These are phyloP conservation scores for Bemisia tabaci DNA, from an alignment of 1,140 invertebrate genomes.

Conservation along the genomic window DNA sequence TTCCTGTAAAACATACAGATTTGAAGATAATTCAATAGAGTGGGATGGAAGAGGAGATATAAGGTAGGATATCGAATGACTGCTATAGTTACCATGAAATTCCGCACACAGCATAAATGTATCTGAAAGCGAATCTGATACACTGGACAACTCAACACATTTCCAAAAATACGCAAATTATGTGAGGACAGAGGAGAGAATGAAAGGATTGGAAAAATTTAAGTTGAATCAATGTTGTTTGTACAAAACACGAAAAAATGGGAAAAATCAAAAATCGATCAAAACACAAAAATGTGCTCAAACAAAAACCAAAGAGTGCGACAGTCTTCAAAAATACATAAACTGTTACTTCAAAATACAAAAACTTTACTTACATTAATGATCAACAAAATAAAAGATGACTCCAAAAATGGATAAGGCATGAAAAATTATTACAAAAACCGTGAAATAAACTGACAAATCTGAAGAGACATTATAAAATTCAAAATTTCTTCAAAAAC, in stretches of 20 bases:
- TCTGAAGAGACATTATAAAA: neutral
- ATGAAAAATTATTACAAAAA: conserved; percentile 23
- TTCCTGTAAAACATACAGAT: too few relatives aligned
- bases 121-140: too few relatives aligned
- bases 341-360: conserved; percentile 16
- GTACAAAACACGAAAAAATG: neutral
- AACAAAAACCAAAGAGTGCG: conserved; percentile 14
- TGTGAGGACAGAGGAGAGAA: conserved; percentile 8
- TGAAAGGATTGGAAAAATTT: conserved; percentile 2
- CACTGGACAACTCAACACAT: too few relatives aligned
- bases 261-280: neutral
- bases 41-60: too few relatives aligned
- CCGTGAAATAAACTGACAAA: conserved; percentile 7
- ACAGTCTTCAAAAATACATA: conserved; percentile 20
- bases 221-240: neutral
- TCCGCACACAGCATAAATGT: too few relatives aligned
- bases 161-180: too few relatives aligned
- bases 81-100: too few relatives aligned
- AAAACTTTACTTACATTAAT: conserved; percentile 16
- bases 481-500: neutral
- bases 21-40: too few relatives aligned
- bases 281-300: conserved; percentile 9
- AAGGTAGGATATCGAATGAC: too few relatives aligned
- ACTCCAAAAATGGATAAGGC: conserved; percentile 16
- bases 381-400: conserved; percentile 9